These are phyloP conservation scores for Ovis canadensis DNA, from an alignment of 2,113 vertebrate species.

Conservation along the genomic window DNA sequence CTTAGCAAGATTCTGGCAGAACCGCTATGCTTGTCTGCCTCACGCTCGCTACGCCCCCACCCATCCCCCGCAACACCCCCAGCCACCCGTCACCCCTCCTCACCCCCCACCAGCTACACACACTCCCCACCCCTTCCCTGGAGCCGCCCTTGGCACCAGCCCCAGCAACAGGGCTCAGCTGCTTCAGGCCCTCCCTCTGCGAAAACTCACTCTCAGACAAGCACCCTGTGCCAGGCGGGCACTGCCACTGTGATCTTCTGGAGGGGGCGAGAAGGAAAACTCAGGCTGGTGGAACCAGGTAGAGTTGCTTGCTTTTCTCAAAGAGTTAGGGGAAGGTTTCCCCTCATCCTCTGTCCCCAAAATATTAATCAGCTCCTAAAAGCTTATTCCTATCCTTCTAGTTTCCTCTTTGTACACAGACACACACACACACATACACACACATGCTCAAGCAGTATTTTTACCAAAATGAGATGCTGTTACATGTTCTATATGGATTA, in stretches of 20 bases:
- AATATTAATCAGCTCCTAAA: not conserved
- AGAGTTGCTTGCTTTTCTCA: not conserved
- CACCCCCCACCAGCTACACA: not conserved
- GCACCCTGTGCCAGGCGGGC: not conserved
- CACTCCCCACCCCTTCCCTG: rapidly evolving
- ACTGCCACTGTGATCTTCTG: not conserved
- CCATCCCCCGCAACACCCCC: rapidly evolving
- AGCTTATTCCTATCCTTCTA: not conserved
- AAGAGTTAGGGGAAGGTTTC: not conserved
- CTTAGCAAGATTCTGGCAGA: not conserved
- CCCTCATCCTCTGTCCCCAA: not conserved
- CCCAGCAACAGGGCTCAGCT: not conserved
- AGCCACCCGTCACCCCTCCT: not conserved
- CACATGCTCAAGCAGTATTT: not conserved
- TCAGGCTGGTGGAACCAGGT: not conserved
- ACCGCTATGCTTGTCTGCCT: not conserved
- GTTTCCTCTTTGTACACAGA: not conserved
- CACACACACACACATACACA: not conserved
- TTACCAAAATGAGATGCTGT: not conserved
- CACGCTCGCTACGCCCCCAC: rapidly evolving
- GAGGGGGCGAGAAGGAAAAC: not conserved
- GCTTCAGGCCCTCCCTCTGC: not conserved
- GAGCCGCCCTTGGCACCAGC: not conserved
- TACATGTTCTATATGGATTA: not conserved
- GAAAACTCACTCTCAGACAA: not conserved